Percentiles rank a stretch among this genome's conserved stretches.
Evolutionary conservation across 2,113 vertebrate genomes (phyloP).

Genomic region (Galemys pyrenaicus): DNA sequence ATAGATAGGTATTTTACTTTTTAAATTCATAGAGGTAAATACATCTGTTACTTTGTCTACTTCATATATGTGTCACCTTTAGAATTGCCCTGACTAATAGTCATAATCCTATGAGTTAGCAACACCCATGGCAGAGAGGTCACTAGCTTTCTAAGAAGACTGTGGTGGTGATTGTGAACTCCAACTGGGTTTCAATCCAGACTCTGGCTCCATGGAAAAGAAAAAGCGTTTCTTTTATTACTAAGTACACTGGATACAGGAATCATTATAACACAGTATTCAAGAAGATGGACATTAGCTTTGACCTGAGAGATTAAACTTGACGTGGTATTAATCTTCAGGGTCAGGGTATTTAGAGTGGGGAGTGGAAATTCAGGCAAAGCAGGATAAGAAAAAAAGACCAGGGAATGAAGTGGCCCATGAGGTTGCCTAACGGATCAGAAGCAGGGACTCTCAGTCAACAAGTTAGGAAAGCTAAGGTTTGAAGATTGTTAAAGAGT

Average conservation of each 20-base stretch:
- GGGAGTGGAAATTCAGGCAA: background rate
- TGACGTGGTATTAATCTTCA: background rate
- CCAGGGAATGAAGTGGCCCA: background rate
- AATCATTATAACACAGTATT: background rate
- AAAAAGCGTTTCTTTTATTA: no score
- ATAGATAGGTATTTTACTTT: background rate
- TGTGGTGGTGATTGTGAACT: background rate
- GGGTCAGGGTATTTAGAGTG: background rate
- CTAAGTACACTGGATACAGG: background rate
- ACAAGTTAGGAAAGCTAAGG: background rate
- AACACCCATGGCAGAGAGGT: background rate
- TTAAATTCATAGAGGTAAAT: background rate
- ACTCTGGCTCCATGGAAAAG: background rate
- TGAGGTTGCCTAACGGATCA: background rate
- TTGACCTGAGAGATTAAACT: background rate
- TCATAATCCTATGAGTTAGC: background rate
- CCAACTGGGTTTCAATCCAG: background rate
- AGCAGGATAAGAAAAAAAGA: background rate
- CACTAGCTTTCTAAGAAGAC: background rate
- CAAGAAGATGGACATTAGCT: background rate
- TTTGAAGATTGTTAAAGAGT: background rate
- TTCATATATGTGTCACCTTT: background rate
- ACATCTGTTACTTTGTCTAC: background rate
- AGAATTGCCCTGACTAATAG: background rate
- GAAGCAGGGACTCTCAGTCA: background rate